These are phyloP conservation scores for Globia sparganii DNA, from an alignment of 2,888 invertebrate genomes.

Conservation along the genomic window DNA sequence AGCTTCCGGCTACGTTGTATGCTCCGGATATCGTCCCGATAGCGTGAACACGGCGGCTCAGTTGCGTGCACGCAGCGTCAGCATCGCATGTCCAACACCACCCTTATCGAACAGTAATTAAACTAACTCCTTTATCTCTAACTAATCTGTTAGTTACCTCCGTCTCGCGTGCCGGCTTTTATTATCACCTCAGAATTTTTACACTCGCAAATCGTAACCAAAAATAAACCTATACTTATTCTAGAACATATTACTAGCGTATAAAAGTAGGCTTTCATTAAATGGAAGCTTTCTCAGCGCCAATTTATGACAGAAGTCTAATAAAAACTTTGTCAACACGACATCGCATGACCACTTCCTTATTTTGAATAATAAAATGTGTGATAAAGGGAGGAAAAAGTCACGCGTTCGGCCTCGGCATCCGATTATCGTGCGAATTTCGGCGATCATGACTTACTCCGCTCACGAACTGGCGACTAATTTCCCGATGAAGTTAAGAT, in stretches of 20 bases:
- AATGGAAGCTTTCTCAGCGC: constrained; percentile 57
- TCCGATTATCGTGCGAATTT: constrained; percentile 53
- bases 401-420: constrained; percentile 41
- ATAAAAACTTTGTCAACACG: constrained; percentile 72
- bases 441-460: constrained; percentile 36
- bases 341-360: constrained; percentile 61
- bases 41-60: constrained; percentile 41
- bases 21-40: constrained; percentile 66
- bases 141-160: constrained; percentile 50
- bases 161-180: constrained; percentile 70
- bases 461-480: constrained; percentile 55
- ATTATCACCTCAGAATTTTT: constrained; percentile 55
- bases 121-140: constrained; percentile 61
- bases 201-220: constrained; percentile 22
- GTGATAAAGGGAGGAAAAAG: constrained; percentile 31
- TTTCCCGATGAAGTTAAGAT: constrained; percentile 71
- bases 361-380: constrained; percentile 64
- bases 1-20: constrained; percentile 59
- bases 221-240: constrained; percentile 40
- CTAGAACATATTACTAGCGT: constrained; percentile 25
- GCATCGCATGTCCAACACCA: constrained; percentile 51
- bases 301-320: constrained; percentile 63
- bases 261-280: constrained; percentile 56
- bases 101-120: constrained; percentile 65
- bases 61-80: constrained; percentile 66